Base-by-base conservation (phyloP, 2,888 invertebrate genomes). In the Cryptus armator region DNA sequence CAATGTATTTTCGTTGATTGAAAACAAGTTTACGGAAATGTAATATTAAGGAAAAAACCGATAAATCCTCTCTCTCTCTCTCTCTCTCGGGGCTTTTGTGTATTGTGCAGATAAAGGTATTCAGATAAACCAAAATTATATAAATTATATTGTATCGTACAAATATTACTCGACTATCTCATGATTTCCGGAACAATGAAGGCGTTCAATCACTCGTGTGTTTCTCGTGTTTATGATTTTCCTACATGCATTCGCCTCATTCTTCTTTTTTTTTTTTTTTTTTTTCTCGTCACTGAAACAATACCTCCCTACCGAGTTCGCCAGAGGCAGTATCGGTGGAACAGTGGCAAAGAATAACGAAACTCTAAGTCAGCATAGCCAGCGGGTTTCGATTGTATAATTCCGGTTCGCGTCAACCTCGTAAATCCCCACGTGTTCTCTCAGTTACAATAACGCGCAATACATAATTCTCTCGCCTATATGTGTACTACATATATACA, bases 371-470 rank as follows among this genome's bases (percentile, higher is more conserved):
- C n/a, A 29, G 37, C 29, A 16, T 14, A 72, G 71, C 44, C 53
- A 43, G 29, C 51, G 19, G 37, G 46, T 43, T 44, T 59, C 72
- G 72, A 70, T 76, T 66, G 81, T 67, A 67, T 66, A 64, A 81
- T 84, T 67, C 66, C 51, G 48, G 46, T 75, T 74, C 51, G 64
- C 74, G 79, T 74, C 71, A 79, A 82, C 71, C 71, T 74, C 79
- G 75, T 79, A 59, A 59, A 79, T 75, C 46, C 51, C 67, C 46
- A 53, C 66, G 68, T 56, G 44, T 14, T 48, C 46, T 62, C 48
- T 32, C 53, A 37, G 32, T 67, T 32, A 67, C 71, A 71, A 77
- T 43, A 66, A 71, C 77, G 19, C 19, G 32, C 46, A 48, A 19
- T 56, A 71, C 71, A 46, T 66, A 46, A 72, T 77, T 82, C 53